phyloP scores from a whole-genome alignment of 2,797 vertebrate genomes.

The Pelodytes ibericus region DNA sequence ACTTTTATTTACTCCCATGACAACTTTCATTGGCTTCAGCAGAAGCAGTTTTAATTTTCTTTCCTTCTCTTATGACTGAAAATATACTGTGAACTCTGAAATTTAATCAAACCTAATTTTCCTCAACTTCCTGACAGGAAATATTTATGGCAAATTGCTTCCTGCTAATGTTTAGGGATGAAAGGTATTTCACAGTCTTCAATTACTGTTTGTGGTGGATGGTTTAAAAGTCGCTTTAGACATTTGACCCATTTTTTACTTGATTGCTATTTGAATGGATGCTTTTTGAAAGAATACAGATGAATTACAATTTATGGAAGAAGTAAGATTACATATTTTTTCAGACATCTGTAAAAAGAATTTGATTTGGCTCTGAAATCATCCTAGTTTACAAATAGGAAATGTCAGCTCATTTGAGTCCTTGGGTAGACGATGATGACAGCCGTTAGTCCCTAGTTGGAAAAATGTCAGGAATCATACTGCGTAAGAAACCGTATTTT shows the following conservation, averaged over 20 bases:
- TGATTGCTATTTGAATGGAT: conserved; percentile 48
- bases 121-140: conserved; percentile 53
- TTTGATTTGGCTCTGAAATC: conserved; percentile 71
- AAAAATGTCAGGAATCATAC: conserved; percentile 59
- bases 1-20: conserved; percentile 45
- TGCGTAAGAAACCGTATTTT: conserved; percentile 56
- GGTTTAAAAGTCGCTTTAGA: conserved; percentile 44
- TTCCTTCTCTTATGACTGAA: conserved; percentile 41
- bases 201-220: conserved; percentile 51
- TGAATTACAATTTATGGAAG: conserved; percentile 58
- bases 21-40: conserved; percentile 37
- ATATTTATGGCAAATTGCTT: conserved; percentile 50
- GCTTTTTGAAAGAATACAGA: conserved; percentile 16
- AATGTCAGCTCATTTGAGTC: conserved; percentile 73
- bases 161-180: conserved; percentile 45
- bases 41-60: conserved; percentile 43
- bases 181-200: conserved; percentile 46
- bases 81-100: conserved; percentile 41
- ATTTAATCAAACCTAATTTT: conserved; percentile 54
- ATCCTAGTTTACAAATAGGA: conserved; percentile 68
- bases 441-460: conserved; percentile 58
- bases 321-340: conserved; percentile 62
- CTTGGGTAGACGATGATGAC: conserved; percentile 61
- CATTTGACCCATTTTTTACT: conserved; percentile 26
- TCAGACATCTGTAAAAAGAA: conserved; percentile 59